Evolutionary conservation across 2,113 vertebrate genomes (phyloP), one percentile per base, ranked within the genome.

Genomic region (Boleophthalmus pectinirostris): DNA sequence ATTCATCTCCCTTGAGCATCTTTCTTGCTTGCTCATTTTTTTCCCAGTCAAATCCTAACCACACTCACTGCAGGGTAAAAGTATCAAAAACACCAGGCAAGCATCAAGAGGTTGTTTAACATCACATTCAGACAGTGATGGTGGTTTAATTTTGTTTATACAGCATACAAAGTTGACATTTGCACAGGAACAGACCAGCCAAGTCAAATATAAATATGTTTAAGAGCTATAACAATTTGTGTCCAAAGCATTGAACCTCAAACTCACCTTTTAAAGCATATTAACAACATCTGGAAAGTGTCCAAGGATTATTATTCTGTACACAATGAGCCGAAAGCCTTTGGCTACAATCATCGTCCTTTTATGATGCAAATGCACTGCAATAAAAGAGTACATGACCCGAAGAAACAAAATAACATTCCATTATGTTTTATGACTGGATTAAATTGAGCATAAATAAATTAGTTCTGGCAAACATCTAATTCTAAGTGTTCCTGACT

Each of bases 1-100:
- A 83, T 86, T 85, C 47, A 74, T 79, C 82, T 87, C 81, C 74
- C 53, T 70, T 70, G 85, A 79, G 70, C 51, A 33, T 53, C 69
- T 18, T 8, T 47, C 16, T 78, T 61, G 68, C 23, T 65, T 16
- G 33, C 69, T 73, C 45, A 54, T 82, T 71, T 79, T 82, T 71
- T 79, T 70, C 24, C 9, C 2, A n/a, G 18, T 45, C 35, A 65
- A 64, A 72, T 68, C 68, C 54, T 11, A 21, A 47, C 15, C 12
- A 3, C 38, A 78, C 38, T 79, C 76, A 73, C 29, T 33, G 58
- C 43, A 67, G 38, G 66, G 35, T 33, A 23, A 16, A 0, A n/a
- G 51, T 49, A 64, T 23, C 25, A 64, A 24, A 77, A 20, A 82
- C 21, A 75, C 21, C 13, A 47, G 21, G 49, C 16, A 35, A 25